Evolutionary conservation across 2,797 vertebrate genomes (phyloP).

Genomic region (Cossypha heuglini): DNA sequence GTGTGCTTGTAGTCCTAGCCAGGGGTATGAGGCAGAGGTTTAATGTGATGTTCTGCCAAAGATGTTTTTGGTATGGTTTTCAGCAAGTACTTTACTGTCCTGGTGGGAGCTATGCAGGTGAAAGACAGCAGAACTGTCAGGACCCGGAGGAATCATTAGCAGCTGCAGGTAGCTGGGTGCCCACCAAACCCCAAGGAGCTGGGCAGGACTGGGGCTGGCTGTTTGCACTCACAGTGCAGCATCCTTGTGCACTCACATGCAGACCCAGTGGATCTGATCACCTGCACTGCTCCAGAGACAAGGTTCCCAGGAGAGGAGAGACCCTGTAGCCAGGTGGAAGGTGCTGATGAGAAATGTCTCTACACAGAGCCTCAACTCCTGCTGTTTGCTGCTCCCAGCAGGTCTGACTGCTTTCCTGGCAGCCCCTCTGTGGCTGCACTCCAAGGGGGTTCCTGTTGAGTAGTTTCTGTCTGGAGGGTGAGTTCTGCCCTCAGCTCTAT

Average conservation of each 20-base stretch:
- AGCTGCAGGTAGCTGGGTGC: neutral
- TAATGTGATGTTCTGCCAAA: neutral
- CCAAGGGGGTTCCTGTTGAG: fast-evolving
- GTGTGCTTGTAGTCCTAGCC: neutral
- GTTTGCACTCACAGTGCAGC: neutral
- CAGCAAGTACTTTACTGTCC: neutral
- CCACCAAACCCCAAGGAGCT: neutral
- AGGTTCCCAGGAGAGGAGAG: neutral
- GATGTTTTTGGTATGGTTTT: neutral
- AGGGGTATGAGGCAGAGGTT: neutral
- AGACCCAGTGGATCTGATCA: neutral
- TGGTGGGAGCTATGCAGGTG: neutral
- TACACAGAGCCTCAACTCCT: neutral
- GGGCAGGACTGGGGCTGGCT: neutral
- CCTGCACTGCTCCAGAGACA: neutral
- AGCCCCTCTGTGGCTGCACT: fast-evolving
- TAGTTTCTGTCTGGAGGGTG: neutral
- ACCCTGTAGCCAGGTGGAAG: neutral
- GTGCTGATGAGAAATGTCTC: fast-evolving
- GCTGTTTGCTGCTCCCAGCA: fast-evolving
- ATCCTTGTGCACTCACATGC: fast-evolving
- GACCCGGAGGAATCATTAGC: neutral
- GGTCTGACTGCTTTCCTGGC: neutral
- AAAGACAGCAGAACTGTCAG: neutral
- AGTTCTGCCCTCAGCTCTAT: neutral